Evolutionary conservation across 2,888 invertebrate genomes (phyloP).

Genomic region (Drosophila lutescens): DNA sequence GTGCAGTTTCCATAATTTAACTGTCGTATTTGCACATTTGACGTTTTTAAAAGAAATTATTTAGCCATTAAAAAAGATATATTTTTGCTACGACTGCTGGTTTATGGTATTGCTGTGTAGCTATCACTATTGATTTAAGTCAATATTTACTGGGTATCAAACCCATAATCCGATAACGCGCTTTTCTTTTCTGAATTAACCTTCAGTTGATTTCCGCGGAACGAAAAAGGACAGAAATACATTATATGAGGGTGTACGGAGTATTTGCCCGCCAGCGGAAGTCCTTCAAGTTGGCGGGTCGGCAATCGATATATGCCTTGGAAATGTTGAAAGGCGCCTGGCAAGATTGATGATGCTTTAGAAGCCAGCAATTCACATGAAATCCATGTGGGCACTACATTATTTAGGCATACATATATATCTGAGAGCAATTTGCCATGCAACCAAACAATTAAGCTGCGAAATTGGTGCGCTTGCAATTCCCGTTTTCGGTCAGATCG

Average conservation of each 20-base stretch:
- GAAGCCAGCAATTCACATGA: constrained; percentile 32
- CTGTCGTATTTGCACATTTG: no score
- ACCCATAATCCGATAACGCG: not conserved
- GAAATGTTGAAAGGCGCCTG: constrained; percentile 36
- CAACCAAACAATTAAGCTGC: constrained; percentile 62
- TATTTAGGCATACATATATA: constrained; percentile 10
- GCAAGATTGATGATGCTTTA: constrained; percentile 40
- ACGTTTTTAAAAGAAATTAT: no score
- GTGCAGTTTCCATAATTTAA: no score
- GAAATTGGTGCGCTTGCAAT: constrained; percentile 58
- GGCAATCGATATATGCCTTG: constrained; percentile 37
- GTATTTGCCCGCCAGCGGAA: constrained; percentile 29
- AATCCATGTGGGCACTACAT: constrained; percentile 14
- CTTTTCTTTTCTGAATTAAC: constrained; percentile 4
- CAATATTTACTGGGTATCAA: not conserved
- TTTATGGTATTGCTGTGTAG: not conserved
- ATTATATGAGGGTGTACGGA: constrained; percentile 14
- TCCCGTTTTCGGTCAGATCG: constrained; percentile 33
- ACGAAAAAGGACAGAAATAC: not conserved
- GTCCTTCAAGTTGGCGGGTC: constrained; percentile 23
- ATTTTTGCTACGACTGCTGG: no score
- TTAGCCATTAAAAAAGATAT: no score
- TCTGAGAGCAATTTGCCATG: constrained; percentile 41
- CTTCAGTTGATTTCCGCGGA: not conserved
- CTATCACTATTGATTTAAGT: not conserved